These are phyloP conservation scores for Drosophila jambulina DNA, from an alignment of 1,140 invertebrate genomes.

Conservation along the genomic window DNA sequence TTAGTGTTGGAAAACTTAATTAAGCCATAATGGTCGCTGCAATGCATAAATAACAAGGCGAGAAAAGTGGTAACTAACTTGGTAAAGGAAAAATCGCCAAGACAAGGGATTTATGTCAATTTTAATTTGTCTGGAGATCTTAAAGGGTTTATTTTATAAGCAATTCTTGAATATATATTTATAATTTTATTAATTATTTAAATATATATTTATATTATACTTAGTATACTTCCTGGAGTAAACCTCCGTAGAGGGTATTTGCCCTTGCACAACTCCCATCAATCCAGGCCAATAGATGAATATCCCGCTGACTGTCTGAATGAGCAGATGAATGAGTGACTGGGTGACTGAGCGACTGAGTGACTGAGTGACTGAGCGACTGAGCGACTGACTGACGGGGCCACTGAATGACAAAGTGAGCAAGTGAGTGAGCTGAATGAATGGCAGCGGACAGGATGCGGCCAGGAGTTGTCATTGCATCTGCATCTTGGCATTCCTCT, in stretches of 20 bases:
- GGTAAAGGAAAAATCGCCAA: too few species aligned
- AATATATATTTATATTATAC: too few species aligned
- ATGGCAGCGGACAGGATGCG: constrained; percentile 27
- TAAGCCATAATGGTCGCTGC: constrained; percentile 63
- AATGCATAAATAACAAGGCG: constrained; percentile 65
- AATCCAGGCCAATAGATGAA: constrained; percentile 24
- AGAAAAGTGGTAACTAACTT: not conserved
- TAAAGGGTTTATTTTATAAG: not conserved
- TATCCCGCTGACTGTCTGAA: constrained; percentile 5
- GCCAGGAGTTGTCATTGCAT: constrained; percentile 30
- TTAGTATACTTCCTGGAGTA: too few species aligned
- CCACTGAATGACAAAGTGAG: constrained; percentile 24
- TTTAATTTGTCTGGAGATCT: not conserved
- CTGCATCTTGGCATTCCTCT: constrained; percentile 39
- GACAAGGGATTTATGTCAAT: not conserved
- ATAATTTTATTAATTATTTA: too few species aligned
- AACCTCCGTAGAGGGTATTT: not conserved
- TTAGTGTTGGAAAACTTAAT: constrained; percentile 77
- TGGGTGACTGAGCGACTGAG: constrained; percentile 7
- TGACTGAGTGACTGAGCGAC: not conserved
- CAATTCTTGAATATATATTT: not conserved
- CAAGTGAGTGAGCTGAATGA: constrained; percentile 36
- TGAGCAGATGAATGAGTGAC: constrained; percentile 4
- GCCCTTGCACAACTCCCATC: not conserved
- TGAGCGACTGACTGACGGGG: not conserved